Evolutionary conservation across 2,888 invertebrate species (phyloP), one percentile per base, ranked within the genome.

Genomic region (Cryptosula pallasiana): DNA sequence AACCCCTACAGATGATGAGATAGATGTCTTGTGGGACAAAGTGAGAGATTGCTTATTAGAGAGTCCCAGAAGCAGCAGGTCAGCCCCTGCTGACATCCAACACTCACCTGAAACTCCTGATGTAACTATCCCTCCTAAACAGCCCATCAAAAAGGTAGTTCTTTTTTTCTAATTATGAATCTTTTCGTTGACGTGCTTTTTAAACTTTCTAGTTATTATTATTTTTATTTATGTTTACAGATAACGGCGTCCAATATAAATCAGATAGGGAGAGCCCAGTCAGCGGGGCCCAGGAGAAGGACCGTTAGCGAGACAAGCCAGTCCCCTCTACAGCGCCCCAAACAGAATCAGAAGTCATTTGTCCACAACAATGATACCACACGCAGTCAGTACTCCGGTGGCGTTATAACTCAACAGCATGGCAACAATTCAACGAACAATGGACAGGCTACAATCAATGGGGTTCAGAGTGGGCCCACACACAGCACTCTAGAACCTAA

Each of bases 1-100:
- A 35, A 83, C 83, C 1, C 83, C 83, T 0, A 83, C 83, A n/a
- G 83, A 83, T 73, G 83, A 82, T 54, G 83, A 83, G 71, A 83
- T 83, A 20, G 82, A 82, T 75, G 79, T 77, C 74, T 75, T 83
- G 35, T 83, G 83, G 83, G 81, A 81, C 69, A 82, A 81, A 73
- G 81, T 83, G 23, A 75, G 82, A 5, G 79, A 77, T n/a, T 83
- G 83, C 74, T 76, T 83, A n/a, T 27, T 25, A 32, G 63, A 63
- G 13, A 63, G 63, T 63, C 63, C 63, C 32, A 32, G 2, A 2
- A 32, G 13, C 27, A 57, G 57, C 25, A 57, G 57, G n/a, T 57
- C 57, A 9, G 63, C 63, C 13, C 63, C 63, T 13, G 25, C 63
- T 9, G 63, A 63, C 34, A 3, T 63, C 9, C 63, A 63, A 34